These are phyloP conservation scores for Brenthis ino DNA, from an alignment of 2,888 invertebrate species.

Conservation along the genomic window DNA sequence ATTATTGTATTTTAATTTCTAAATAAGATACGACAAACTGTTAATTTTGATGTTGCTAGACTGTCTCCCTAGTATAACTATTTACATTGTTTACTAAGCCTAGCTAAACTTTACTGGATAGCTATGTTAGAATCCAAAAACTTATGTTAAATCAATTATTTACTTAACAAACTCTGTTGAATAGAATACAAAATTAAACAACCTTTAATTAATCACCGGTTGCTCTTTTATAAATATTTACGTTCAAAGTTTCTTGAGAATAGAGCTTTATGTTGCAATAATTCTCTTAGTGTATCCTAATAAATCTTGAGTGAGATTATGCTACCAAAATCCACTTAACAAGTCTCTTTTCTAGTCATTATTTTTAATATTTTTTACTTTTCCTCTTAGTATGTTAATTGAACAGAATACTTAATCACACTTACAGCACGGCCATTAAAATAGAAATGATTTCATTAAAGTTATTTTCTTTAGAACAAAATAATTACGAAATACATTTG, in stretches of 20 bases:
- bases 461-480: constrained; percentile 6
- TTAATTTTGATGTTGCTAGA: background rate
- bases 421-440: background rate
- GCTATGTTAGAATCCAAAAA: constrained; percentile 11
- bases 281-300: too few species aligned
- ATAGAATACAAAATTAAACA: constrained; percentile 5
- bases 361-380: too few species aligned
- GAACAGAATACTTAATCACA: too few species aligned
- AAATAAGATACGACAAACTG: background rate
- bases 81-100: constrained; percentile 5
- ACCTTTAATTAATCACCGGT: constrained; percentile 4
- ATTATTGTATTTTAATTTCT: too few species aligned
- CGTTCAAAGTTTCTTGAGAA: too few species aligned
- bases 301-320: too few species aligned
- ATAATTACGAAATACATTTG: background rate
- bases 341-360: too few species aligned
- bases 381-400: too few species aligned
- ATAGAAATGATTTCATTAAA: background rate
- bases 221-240: constrained; percentile 7
- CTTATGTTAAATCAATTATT: constrained; percentile 15
- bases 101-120: constrained; percentile 13
- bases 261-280: too few species aligned
- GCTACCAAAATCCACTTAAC: too few species aligned
- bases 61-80: background rate
- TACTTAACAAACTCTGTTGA: constrained; percentile 9